Conservation (phyloP, 2,888 invertebrate species). For the Cybosia mesomella region DNA sequence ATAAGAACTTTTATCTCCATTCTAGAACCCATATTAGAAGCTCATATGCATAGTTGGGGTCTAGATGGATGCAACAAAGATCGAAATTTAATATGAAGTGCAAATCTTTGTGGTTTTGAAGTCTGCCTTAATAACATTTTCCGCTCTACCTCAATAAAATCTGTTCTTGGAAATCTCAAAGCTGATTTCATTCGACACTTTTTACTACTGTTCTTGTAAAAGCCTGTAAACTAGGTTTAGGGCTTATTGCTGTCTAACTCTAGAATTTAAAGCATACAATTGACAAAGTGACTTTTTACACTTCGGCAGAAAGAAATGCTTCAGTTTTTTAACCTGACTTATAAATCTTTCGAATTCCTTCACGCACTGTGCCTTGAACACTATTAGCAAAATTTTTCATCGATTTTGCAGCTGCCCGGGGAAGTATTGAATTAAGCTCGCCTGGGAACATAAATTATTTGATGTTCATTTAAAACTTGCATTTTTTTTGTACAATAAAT, state of each 20-base stretch:
- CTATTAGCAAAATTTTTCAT: not conserved
- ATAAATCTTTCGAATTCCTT: slow-evolving; percentile 3
- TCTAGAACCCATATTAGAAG: too few relatives aligned
- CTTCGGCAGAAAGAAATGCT: not conserved
- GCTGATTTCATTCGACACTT: not conserved
- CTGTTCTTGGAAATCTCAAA: not conserved
- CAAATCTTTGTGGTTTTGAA: not conserved
- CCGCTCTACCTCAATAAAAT: not conserved
- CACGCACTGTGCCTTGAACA: slow-evolving; percentile 7
- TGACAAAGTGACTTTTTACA: slow-evolving; percentile 21
- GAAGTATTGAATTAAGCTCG: not conserved
- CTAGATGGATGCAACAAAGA: too few relatives aligned
- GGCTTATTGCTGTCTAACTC: slow-evolving; percentile 18
- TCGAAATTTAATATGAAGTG: too few relatives aligned
- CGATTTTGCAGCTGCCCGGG: not conserved
- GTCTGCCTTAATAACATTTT: not conserved
- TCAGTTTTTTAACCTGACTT: slow-evolving; percentile 18
- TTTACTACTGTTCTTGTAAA: not conserved
- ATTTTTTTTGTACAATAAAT: too few relatives aligned
- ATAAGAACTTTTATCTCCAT: too few relatives aligned
- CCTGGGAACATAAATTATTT: not conserved
- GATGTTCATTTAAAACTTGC: too few relatives aligned
- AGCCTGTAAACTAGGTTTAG: slow-evolving; percentile 13
- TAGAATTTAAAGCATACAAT: slow-evolving; percentile 25
- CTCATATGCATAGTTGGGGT: too few relatives aligned